phyloP scores from a whole-genome alignment of 2,113 vertebrate genomes.

The Struthio camelus region DNA sequence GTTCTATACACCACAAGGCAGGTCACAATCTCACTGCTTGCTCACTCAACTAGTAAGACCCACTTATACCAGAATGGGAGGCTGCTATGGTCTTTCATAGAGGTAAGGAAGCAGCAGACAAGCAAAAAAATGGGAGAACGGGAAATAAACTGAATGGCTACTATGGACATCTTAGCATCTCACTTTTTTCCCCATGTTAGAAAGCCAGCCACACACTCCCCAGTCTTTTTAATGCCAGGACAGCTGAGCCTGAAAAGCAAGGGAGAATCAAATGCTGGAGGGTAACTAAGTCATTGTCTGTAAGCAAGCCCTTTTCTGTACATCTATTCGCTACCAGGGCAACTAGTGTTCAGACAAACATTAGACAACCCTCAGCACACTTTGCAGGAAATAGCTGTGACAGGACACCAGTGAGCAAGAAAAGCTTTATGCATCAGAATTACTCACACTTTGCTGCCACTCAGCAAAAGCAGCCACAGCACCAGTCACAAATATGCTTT shows the following conservation, averaged over 20 bases:
- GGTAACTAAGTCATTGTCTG: background rate
- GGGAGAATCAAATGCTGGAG: background rate
- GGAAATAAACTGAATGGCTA: background rate
- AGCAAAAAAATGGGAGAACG: background rate
- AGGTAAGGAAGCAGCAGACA: background rate
- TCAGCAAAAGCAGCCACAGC: background rate
- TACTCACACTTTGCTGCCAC: background rate
- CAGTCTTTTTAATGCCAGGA: background rate
- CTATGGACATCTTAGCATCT: background rate
- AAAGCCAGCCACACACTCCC: background rate
- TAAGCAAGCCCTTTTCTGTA: background rate
- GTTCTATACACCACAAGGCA: background rate
- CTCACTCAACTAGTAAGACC: background rate
- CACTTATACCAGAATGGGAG: background rate
- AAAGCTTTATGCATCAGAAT: background rate
- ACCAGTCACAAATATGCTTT: background rate
- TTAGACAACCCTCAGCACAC: background rate
- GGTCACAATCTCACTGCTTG: background rate
- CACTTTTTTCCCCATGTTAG: background rate
- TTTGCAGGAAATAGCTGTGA: background rate
- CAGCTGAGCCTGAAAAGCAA: background rate
- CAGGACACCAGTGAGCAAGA: background rate
- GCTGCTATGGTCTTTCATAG: background rate
- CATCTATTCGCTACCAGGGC: background rate
- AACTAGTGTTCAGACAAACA: rapidly evolving